phyloP scores from a whole-genome alignment of 2,797 vertebrate genomes.

The Ciconia nigra region DNA sequence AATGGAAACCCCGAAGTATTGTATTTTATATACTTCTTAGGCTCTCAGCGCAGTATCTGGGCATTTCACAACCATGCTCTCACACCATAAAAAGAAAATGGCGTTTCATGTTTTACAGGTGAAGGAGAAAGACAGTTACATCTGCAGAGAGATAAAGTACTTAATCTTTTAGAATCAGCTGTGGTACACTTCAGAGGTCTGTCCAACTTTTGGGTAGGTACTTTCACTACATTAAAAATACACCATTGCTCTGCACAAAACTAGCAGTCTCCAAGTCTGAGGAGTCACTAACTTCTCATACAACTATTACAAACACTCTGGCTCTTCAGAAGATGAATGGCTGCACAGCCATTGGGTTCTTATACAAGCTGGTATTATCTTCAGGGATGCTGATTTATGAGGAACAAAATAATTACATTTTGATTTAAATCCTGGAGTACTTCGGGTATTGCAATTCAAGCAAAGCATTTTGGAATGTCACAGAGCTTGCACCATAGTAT shows the following conservation, averaged over 20 bases:
- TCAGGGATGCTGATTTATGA: constrained; percentile 26
- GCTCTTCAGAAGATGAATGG: background rate
- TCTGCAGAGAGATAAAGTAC: background rate
- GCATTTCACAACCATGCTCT: background rate
- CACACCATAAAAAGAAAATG: background rate
- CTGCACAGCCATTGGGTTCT: background rate
- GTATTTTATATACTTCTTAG: background rate
- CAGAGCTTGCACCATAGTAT: background rate
- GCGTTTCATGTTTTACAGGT: background rate
- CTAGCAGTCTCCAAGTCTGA: background rate
- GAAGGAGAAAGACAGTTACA: background rate
- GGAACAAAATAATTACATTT: constrained; percentile 47
- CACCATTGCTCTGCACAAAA: background rate
- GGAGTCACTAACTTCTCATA: background rate
- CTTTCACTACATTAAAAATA: background rate
- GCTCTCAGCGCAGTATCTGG: background rate
- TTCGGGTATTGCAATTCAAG: constrained; percentile 12
- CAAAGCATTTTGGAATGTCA: background rate
- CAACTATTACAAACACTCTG: background rate
- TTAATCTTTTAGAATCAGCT: background rate
- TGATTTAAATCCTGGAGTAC: constrained; percentile 36
- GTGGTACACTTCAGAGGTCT: background rate
- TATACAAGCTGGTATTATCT: background rate
- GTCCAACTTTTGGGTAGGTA: accelerated
- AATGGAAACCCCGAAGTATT: accelerated